Evolutionary conservation across 2,888 invertebrate species (phyloP).

Genomic region (Caprella mutica): DNA sequence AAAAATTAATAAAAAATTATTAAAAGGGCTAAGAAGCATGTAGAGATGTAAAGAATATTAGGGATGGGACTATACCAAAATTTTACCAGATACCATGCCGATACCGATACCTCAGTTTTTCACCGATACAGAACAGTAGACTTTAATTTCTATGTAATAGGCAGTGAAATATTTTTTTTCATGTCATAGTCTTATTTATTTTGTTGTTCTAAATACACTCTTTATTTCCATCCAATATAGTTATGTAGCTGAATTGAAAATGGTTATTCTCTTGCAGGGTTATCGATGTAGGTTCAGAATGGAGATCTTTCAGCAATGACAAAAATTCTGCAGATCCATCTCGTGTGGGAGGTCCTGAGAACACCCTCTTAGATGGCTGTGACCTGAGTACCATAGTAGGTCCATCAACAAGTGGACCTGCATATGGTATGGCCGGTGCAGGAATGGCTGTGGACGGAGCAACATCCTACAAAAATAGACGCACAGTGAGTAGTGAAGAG

Average conservation of each 20-base stretch:
- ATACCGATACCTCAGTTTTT: too few relatives aligned
- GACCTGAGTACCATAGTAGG: conserved; percentile 95
- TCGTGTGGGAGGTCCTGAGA: conserved; percentile 99
- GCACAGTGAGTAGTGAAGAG: conserved; percentile 48
- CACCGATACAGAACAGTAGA: too few relatives aligned
- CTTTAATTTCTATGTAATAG: too few relatives aligned
- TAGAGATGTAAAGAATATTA: too few relatives aligned
- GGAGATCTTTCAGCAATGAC: conserved; percentile 99
- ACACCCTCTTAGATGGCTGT: conserved; percentile 85
- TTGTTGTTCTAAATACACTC: not conserved
- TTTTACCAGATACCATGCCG: too few relatives aligned
- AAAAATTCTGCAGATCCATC: conserved; percentile 93
- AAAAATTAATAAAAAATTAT: too few relatives aligned
- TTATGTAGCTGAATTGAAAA: too few relatives aligned
- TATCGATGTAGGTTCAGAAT: conserved; percentile 99
- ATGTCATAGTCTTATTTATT: not conserved
- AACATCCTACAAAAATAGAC: conserved; percentile 53
- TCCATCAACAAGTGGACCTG: conserved; percentile 57
- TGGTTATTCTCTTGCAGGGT: conserved; percentile 89
- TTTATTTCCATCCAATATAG: not conserved
- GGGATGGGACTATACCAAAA: too few relatives aligned
- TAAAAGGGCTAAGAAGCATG: too few relatives aligned
- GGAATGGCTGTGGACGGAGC: conserved; percentile 65
- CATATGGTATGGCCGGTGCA: conserved; percentile 52
- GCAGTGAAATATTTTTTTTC: too few relatives aligned